These are phyloP conservation scores for Drosophila bunnanda DNA, from an alignment of 2,888 invertebrate species.

Conservation along the genomic window DNA sequence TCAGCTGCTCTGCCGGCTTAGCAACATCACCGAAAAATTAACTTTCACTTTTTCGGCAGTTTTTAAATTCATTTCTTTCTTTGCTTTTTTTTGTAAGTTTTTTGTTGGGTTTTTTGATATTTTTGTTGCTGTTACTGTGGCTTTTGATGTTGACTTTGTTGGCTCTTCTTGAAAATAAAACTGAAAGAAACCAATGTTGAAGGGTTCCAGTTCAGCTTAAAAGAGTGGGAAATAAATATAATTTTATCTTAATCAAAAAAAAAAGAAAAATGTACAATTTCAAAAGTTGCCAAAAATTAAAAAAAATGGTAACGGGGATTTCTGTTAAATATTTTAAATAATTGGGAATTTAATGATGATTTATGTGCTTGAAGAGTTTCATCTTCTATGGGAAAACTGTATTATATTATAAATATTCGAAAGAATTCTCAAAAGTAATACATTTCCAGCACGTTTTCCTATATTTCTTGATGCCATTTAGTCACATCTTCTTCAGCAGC, in stretches of 20 bases:
- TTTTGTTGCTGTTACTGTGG: constrained; percentile 48
- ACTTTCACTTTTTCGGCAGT: constrained; percentile 85
- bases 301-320: neutral
- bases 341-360: constrained; percentile 3
- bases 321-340: constrained; percentile 2
- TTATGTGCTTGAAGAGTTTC: no score
- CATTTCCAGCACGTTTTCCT: constrained; percentile 5
- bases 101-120: constrained; percentile 49
- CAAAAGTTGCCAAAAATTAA: constrained; percentile 38
- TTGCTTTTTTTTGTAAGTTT: constrained; percentile 39
- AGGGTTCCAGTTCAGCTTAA: constrained; percentile 38
- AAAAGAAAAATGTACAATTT: constrained; percentile 26
- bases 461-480: neutral
- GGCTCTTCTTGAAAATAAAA: constrained; percentile 44
- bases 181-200: constrained; percentile 26
- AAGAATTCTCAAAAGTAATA: neutral
- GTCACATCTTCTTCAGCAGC: neutral
- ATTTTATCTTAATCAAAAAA: constrained; percentile 45
- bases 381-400: no score
- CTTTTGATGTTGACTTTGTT: constrained; percentile 42
- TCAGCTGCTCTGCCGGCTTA: constrained; percentile 62
- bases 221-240: constrained; percentile 51
- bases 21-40: constrained; percentile 76
- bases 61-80: constrained; percentile 79
- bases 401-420: no score